phyloP scores from a whole-genome alignment of 2,797 vertebrate genomes.

The Coccyzus lansbergi region DNA sequence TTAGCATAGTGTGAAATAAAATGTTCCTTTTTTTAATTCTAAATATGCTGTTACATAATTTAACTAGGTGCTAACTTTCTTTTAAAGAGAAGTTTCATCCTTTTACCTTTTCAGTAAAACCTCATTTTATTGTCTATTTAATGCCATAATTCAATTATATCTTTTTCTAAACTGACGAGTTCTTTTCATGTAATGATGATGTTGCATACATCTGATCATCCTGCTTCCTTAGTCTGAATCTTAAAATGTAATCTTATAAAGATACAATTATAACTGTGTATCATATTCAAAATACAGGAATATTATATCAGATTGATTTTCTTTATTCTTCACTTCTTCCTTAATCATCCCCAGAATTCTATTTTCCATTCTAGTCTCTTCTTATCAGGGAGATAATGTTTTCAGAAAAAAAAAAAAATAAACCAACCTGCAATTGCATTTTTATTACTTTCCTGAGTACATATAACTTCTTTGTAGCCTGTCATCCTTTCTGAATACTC shows the following conservation, averaged over 20 bases:
- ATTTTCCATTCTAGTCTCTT: not conserved
- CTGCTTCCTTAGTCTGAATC: not conserved
- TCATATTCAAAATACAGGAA: not conserved
- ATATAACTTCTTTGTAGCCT: not conserved
- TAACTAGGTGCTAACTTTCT: not conserved
- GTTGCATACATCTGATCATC: not conserved
- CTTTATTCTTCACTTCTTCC: not conserved
- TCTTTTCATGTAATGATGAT: not conserved
- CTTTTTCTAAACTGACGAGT: not conserved
- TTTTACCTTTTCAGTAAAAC: not conserved
- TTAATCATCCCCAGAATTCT: not conserved
- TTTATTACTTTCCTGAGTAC: not conserved
- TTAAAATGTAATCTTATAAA: not conserved
- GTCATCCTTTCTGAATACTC: not conserved
- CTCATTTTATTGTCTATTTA: not conserved
- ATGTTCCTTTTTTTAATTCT: rapidly evolving
- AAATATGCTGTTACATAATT: not conserved
- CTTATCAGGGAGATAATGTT: not conserved
- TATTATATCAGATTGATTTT: not conserved
- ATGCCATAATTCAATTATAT: not conserved
- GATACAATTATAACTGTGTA: not conserved
- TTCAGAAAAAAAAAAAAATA: not conserved
- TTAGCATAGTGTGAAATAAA: not conserved
- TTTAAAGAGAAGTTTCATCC: not conserved
- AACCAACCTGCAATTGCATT: not conserved